Evolutionary conservation across 2,797 vertebrate species (phyloP).

Genomic region (Peromyscus melanophrys): DNA sequence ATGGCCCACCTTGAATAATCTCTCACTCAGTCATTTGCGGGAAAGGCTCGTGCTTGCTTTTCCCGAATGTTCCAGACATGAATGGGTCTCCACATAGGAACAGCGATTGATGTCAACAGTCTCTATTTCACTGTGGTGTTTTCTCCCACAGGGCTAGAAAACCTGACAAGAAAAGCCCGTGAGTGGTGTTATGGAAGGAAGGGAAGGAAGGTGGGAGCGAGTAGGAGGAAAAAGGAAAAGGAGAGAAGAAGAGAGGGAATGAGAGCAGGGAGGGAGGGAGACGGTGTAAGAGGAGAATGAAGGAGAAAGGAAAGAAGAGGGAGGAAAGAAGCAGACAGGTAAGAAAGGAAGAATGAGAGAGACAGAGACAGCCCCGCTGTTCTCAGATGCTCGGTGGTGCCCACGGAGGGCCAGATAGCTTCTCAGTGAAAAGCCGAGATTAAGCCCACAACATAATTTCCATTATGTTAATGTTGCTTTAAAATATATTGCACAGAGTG

Average conservation of each 20-base stretch:
- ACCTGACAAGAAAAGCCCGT: not conserved
- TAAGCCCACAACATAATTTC: slow-evolving; percentile 92
- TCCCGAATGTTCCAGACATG: accelerated
- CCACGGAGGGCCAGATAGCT: slow-evolving; percentile 84
- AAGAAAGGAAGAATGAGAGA: not conserved
- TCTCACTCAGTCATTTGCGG: slow-evolving; percentile 29
- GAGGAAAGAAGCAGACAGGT: not conserved
- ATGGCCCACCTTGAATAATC: slow-evolving; percentile 13
- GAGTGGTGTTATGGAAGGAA: not conserved
- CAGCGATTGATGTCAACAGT: too few relatives aligned
- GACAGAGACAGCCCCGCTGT: not conserved
- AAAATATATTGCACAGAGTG: slow-evolving; percentile 93
- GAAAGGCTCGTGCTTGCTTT: not conserved
- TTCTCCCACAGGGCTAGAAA: not conserved
- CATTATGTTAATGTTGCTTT: slow-evolving; percentile 94
- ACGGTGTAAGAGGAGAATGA: too few relatives aligned
- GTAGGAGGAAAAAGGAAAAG: not conserved
- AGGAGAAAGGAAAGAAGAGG: not conserved
- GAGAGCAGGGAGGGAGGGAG: too few relatives aligned
- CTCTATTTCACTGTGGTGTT: too few relatives aligned
- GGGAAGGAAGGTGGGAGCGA: not conserved
- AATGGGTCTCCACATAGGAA: not conserved
- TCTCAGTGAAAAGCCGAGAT: slow-evolving; percentile 89
- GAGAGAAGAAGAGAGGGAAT: not conserved
- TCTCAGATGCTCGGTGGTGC: slow-evolving; percentile 77